These are phyloP conservation scores for Platyura marginata DNA, from an alignment of 1,140 invertebrate genomes.

Conservation along the genomic window DNA sequence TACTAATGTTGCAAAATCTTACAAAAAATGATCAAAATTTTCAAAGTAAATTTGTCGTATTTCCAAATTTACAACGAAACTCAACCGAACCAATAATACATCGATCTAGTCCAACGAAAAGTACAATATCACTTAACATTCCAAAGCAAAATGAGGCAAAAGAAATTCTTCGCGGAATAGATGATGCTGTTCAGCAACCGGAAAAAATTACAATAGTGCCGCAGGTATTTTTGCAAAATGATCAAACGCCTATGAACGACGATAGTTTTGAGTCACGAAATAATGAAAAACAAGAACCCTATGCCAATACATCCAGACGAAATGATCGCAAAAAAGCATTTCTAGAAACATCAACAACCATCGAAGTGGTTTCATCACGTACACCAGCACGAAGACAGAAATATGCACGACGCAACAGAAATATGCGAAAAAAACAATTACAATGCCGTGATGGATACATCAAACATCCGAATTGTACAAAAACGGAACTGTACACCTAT, in stretches of 20 bases:
- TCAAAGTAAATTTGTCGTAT: slow-evolving; percentile 23
- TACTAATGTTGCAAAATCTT: slow-evolving; percentile 20
- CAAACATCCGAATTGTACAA: too few species aligned
- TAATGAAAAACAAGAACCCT: not conserved
- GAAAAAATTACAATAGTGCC: slow-evolving; percentile 11
- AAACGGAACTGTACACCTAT: too few species aligned
- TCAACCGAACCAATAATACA: not conserved
- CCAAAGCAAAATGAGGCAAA: too few species aligned
- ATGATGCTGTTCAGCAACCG: too few species aligned
- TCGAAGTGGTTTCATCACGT: too few species aligned
- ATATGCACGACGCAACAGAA: not conserved
- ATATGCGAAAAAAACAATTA: not conserved
- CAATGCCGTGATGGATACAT: not conserved
- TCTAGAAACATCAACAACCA: too few species aligned
- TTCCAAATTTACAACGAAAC: slow-evolving; percentile 18
- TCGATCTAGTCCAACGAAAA: not conserved
- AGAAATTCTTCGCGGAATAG: too few species aligned
- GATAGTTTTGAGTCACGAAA: not conserved
- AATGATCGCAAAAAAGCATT: too few species aligned
- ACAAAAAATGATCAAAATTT: slow-evolving; percentile 21
- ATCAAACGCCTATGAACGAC: slow-evolving; percentile 8
- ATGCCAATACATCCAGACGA: too few species aligned
- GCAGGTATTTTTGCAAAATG: slow-evolving; percentile 16
- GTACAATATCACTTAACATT: too few species aligned
- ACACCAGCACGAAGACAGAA: not conserved